These are phyloP conservation scores for Drosophila tripunctata DNA, from an alignment of 2,888 invertebrate genomes.

Conservation along the genomic window DNA sequence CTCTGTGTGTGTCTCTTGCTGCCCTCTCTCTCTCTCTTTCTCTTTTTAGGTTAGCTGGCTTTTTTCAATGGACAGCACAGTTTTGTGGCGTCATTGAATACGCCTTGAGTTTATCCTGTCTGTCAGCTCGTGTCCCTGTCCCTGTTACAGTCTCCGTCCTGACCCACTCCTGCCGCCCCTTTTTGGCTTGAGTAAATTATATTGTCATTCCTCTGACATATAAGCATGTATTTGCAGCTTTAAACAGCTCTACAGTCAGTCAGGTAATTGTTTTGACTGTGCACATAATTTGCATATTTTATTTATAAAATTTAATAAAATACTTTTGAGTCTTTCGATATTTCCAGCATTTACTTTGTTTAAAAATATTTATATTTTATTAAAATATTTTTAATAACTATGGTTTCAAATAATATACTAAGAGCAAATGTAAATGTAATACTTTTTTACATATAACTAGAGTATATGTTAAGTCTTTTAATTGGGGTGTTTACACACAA, in stretches of 20 bases:
- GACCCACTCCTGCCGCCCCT: not conserved
- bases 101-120: slow-evolving; percentile 45
- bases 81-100: slow-evolving; percentile 67
- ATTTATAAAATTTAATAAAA: no score
- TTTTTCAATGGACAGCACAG: slow-evolving; percentile 51
- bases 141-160: not conserved
- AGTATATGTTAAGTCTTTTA: no score
- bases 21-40: slow-evolving; percentile 10
- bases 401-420: no score
- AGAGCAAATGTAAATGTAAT: no score
- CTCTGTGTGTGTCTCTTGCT: slow-evolving; percentile 5
- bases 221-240: slow-evolving; percentile 1
- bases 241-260: not conserved
- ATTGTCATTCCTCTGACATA: slow-evolving; percentile 7
- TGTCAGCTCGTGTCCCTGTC: not conserved
- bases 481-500: no score
- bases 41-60: slow-evolving; percentile 24
- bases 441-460: no score
- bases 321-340: no score
- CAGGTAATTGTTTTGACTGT: not conserved
- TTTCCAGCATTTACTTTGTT: no score
- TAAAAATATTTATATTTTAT: no score
- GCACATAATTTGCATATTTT: not conserved
- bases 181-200: slow-evolving; percentile 12
- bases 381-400: no score